These are phyloP conservation scores for Conus ventricosus DNA, from an alignment of 1,140 invertebrate species.

Conservation along the genomic window DNA sequence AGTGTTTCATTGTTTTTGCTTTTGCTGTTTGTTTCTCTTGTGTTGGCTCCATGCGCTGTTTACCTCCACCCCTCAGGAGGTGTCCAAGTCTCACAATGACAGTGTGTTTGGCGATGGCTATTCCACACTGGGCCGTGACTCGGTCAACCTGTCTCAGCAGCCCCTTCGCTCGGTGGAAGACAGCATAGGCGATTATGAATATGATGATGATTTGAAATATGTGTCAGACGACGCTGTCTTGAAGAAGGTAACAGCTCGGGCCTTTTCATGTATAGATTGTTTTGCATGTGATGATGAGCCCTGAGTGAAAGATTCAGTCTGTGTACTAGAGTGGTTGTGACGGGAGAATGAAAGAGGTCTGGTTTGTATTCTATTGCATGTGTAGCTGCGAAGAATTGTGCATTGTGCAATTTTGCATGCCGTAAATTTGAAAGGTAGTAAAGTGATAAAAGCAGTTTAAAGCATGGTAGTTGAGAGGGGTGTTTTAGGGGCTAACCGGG, in stretches of 20 bases:
- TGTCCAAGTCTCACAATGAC: conserved; percentile 47
- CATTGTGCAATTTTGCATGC: neutral
- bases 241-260: conserved; percentile 61
- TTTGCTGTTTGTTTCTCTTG: conserved; percentile 28
- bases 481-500: neutral
- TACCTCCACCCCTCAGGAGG: conserved; percentile 39
- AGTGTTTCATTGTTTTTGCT: conserved; percentile 24
- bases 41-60: conserved; percentile 19
- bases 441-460: neutral
- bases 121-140: conserved; percentile 57
- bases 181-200: conserved; percentile 62
- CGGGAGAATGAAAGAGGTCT: neutral
- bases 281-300: neutral
- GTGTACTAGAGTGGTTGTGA: too few relatives aligned
- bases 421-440: neutral
- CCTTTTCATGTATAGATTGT: neutral
- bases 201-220: conserved; percentile 61
- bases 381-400: neutral
- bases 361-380: neutral
- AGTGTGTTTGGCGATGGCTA: conserved; percentile 56
- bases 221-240: conserved; percentile 53
- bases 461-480: neutral
- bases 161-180: conserved; percentile 55
- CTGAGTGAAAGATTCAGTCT: neutral
- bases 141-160: conserved; percentile 38